These are phyloP conservation scores for Zingel zingel DNA, from an alignment of 2,113 vertebrate species.

Conservation along the genomic window DNA sequence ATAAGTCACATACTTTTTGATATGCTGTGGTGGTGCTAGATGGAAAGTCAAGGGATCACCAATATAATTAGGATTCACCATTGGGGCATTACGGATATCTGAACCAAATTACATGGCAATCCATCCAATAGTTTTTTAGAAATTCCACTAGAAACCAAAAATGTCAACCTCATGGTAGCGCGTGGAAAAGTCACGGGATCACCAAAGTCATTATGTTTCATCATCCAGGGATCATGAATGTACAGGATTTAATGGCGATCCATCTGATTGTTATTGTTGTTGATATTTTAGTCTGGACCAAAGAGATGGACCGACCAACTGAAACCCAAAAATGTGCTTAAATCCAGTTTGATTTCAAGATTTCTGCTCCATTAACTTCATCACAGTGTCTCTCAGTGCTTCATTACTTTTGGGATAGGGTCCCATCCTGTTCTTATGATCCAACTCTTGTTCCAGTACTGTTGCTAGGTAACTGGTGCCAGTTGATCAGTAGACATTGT, in stretches of 20 bases:
- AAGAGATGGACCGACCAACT: neutral
- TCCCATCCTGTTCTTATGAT: constrained; percentile 43
- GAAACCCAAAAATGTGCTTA: neutral
- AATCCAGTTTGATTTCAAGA: constrained; percentile 16
- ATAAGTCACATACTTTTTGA: too few species aligned
- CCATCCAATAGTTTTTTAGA: neutral
- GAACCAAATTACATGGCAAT: neutral
- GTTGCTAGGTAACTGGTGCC: constrained; percentile 58
- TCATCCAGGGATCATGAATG: neutral
- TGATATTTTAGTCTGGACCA: neutral
- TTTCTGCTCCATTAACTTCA: constrained; percentile 15
- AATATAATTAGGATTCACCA: too few species aligned
- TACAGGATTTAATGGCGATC: neutral
- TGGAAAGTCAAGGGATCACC: too few species aligned
- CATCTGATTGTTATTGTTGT: neutral
- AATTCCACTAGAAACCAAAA: neutral
- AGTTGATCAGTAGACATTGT: constrained; percentile 29
- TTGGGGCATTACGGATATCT: neutral
- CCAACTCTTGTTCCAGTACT: constrained; percentile 33
- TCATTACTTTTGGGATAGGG: constrained; percentile 26
- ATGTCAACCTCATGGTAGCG: neutral
- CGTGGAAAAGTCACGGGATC: neutral
- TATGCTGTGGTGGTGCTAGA: too few species aligned
- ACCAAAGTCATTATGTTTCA: neutral
- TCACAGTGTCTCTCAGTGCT: constrained; percentile 25